Evolutionary conservation across 2,113 vertebrate species (phyloP).

Genomic region (Saccopteryx leptura): DNA sequence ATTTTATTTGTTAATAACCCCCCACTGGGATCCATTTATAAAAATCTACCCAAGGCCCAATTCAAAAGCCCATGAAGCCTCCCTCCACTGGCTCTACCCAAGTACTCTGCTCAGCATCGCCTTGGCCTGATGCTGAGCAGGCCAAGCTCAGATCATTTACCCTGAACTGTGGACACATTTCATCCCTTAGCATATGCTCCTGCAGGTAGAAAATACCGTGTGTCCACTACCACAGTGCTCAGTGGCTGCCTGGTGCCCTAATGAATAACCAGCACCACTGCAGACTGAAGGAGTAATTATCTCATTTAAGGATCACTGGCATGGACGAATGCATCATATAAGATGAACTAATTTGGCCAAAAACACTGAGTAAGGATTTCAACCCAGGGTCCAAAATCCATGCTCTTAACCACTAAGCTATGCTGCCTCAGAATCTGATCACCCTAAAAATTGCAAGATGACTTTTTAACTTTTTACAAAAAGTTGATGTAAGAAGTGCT

Average conservation of each 20-base stretch:
- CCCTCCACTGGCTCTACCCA: neutral
- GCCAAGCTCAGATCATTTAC: neutral
- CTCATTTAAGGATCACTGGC: neutral
- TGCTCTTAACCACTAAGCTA: neutral
- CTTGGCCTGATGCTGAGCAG: neutral
- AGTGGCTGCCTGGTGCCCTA: neutral
- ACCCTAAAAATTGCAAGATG: neutral
- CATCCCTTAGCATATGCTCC: neutral
- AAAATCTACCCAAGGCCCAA: neutral
- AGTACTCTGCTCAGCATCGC: neutral
- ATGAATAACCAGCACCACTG: neutral
- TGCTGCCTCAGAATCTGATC: neutral
- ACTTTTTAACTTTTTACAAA: neutral
- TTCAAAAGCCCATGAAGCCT: neutral
- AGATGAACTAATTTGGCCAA: neutral
- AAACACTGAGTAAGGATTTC: neutral
- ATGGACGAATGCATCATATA: neutral
- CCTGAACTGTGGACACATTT: neutral
- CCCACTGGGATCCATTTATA: neutral
- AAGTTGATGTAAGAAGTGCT: conserved; percentile 4
- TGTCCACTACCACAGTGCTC: neutral
- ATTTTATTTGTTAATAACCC: neutral
- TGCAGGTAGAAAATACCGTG: neutral
- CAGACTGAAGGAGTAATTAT: neutral
- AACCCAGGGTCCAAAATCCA: conserved; percentile 26